These are phyloP conservation scores for Takifugu rubripes DNA, from an alignment of 2,797 vertebrate species.

Conservation along the genomic window DNA sequence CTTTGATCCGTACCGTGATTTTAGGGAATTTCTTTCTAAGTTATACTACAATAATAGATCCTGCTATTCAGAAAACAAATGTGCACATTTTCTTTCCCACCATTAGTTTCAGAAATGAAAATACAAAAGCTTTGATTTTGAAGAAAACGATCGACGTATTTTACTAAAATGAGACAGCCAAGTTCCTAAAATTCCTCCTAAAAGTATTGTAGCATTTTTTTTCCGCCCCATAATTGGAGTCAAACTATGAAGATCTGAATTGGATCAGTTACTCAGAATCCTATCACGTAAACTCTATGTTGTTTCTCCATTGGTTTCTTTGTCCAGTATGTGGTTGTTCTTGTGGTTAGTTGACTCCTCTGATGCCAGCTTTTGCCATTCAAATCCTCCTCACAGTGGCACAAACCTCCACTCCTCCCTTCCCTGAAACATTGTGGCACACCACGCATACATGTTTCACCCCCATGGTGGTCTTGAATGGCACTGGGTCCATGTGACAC, in stretches of 20 bases:
- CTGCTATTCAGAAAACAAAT: constrained; percentile 87
- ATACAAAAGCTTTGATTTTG: constrained; percentile 11
- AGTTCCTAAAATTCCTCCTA: neutral
- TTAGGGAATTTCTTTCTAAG: constrained; percentile 26
- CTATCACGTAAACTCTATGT: constrained; percentile 74
- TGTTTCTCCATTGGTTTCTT: constrained; percentile 81
- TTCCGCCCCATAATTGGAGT: constrained; percentile 23
- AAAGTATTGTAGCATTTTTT: constrained; percentile 11
- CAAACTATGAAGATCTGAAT: constrained; percentile 33
- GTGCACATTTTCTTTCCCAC: constrained; percentile 17
- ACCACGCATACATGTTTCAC: constrained; percentile 78
- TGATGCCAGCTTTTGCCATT: constrained; percentile 81
- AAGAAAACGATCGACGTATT: no score
- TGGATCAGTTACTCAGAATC: constrained; percentile 59
- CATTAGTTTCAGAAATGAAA: constrained; percentile 7
- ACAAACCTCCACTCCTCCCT: constrained; percentile 56
- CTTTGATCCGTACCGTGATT: constrained; percentile 12
- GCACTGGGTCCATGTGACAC: constrained; percentile 74
- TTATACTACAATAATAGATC: constrained; percentile 83
- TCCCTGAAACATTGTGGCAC: constrained; percentile 80
- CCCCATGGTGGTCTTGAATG: constrained; percentile 78
- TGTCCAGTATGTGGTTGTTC: constrained; percentile 80
- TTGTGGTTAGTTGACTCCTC: constrained; percentile 79
- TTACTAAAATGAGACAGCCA: no score
- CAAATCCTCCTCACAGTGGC: constrained; percentile 75